A percentile compares a stretch with the other conserved stretches of the same genome.
phyloP scores from a whole-genome alignment of 2,888 invertebrate genomes.

The Entomobrya multifasciata region DNA sequence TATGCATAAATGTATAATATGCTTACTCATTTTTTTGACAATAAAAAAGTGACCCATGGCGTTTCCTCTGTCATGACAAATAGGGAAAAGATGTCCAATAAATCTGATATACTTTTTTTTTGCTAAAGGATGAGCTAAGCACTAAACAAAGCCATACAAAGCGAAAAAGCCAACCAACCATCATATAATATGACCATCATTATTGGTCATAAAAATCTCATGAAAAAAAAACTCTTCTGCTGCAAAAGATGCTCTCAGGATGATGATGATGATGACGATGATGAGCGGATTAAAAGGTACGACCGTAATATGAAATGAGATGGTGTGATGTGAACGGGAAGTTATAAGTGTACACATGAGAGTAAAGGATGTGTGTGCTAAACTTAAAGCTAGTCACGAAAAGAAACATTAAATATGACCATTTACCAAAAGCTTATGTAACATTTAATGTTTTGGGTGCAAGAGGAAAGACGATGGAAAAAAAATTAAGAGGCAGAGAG shows the following conservation, averaged over 20 bases:
- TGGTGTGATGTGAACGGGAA: constrained; percentile 13
- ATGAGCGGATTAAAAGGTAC: constrained; percentile 49
- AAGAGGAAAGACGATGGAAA: too few relatives aligned
- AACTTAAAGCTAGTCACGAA: background rate
- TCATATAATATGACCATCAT: constrained; percentile 57
- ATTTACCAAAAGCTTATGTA: background rate
- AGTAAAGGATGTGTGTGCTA: background rate
- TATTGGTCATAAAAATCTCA: constrained; percentile 66
- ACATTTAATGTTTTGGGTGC: constrained; percentile 31
- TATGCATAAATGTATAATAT: constrained; percentile 35
- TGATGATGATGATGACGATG: background rate
- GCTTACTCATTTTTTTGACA: constrained; percentile 58
- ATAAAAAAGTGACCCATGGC: constrained; percentile 63
- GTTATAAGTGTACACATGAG: too few relatives aligned
- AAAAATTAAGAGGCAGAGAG: too few relatives aligned
- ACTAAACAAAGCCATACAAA: constrained; percentile 54
- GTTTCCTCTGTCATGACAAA: constrained; percentile 64
- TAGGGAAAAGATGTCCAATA: constrained; percentile 60
- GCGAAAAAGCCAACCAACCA: constrained; percentile 55
- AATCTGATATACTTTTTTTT: constrained; percentile 65
- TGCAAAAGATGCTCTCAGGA: background rate
- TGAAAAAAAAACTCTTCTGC: constrained; percentile 44
- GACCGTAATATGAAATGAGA: too few relatives aligned
- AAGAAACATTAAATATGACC: background rate
- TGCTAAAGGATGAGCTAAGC: constrained; percentile 47